A percentile compares a stretch with the other conserved stretches of the same genome.
phyloP scores from a whole-genome alignment of 2,888 invertebrate genomes.

The Flexamia atlantica region DNA sequence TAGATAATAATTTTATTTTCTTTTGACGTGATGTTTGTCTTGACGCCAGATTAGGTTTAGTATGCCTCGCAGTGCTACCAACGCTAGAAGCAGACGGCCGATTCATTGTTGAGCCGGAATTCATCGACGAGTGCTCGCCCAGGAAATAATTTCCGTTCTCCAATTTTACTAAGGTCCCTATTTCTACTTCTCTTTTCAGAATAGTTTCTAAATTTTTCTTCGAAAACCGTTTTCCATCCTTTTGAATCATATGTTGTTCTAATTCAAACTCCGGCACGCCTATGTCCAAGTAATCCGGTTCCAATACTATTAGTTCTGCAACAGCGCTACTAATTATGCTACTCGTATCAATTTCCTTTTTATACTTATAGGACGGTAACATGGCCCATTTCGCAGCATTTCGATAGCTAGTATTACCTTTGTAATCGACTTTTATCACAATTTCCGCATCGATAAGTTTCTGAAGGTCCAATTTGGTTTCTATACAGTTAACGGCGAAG shows the following conservation, averaged over 20 bases:
- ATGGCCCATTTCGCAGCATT: slow-evolving; percentile 86
- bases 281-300: slow-evolving; percentile 84
- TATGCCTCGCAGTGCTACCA: slow-evolving; percentile 58
- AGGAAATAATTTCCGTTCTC: slow-evolving; percentile 84
- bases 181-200: slow-evolving; percentile 83
- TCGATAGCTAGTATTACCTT: slow-evolving; percentile 91
- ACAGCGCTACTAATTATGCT: slow-evolving; percentile 82
- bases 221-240: slow-evolving; percentile 81
- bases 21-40: slow-evolving; percentile 58
- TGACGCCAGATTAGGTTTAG: slow-evolving; percentile 43
- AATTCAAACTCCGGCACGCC: slow-evolving; percentile 85
- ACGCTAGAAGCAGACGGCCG: slow-evolving; percentile 54
- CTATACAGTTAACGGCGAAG: slow-evolving; percentile 83
- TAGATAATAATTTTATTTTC: slow-evolving; percentile 57
- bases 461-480: slow-evolving; percentile 85
- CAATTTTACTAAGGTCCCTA: slow-evolving; percentile 82
- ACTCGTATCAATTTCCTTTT: slow-evolving; percentile 75
- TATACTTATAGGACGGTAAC: slow-evolving; percentile 74
- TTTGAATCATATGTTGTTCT: slow-evolving; percentile 81
- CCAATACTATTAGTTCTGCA: slow-evolving; percentile 83
- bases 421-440: slow-evolving; percentile 90
- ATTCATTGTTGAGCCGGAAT: slow-evolving; percentile 55
- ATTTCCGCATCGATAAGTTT: slow-evolving; percentile 86
- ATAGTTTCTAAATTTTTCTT: slow-evolving; percentile 82
- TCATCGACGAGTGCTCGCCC: slow-evolving; percentile 75